Conservation (phyloP, 2,888 invertebrate species). For the Escarpia spicata region DNA sequence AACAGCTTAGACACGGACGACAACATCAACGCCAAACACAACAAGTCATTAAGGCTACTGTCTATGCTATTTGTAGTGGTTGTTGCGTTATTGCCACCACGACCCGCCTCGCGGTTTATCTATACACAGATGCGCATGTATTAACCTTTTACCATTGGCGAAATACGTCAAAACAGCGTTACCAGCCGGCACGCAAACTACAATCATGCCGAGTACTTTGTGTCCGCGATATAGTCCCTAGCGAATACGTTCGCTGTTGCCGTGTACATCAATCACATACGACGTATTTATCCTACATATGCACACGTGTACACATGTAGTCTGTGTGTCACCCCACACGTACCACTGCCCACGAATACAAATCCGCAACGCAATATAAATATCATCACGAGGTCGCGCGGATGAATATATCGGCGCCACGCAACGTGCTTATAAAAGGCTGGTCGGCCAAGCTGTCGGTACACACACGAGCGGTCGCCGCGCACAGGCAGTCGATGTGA, state of each 20-base stretch:
- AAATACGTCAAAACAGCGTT: not conserved
- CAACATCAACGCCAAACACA: not conserved
- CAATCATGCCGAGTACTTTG: not conserved
- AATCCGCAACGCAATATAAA: conserved; percentile 16
- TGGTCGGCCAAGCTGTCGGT: not conserved
- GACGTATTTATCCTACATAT: not conserved
- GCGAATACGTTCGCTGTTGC: not conserved
- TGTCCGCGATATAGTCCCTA: not conserved
- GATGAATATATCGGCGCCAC: not conserved
- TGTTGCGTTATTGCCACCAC: not conserved
- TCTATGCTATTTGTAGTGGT: not conserved
- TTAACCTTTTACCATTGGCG: conserved; percentile 1
- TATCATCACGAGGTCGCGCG: conserved; percentile 3
- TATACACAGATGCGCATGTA: conserved; percentile 10
- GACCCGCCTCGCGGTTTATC: not conserved
- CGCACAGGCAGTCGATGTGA: not conserved
- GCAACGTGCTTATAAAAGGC: not conserved
- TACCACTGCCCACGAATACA: not conserved
- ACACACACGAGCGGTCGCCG: conserved; percentile 1
- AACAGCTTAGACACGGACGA: not conserved
- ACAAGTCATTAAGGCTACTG: not conserved
- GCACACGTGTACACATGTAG: not conserved
- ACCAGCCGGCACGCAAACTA: conserved; percentile 1
- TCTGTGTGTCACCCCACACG: not conserved
- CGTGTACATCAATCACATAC: not conserved